Base-by-base conservation (phyloP, 35 echinoderm and acorn worm species). In the Strongylocentrotus purpuratus region DNA sequence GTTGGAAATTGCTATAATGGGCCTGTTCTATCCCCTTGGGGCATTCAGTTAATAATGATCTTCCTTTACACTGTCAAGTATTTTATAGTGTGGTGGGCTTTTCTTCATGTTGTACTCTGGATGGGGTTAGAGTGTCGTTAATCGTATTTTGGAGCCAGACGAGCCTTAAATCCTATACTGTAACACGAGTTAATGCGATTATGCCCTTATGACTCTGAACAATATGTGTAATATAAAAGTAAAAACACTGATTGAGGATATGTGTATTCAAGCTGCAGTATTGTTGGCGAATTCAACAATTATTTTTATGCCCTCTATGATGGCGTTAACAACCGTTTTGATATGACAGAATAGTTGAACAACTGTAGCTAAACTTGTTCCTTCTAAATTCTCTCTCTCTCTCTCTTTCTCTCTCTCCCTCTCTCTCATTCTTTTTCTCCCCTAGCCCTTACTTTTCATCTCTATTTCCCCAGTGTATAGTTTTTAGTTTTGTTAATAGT, bases 261-360 rank as follows among this genome's bases (percentile, higher is more conserved):
- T 78, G 65, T 78, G 65, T 78, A 78, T 78, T 78, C 65, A 78
- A 78, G 65, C 25, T 78, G 65, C 65, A 78, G 65, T 28, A 78
- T 78, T 78, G 65, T 78, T 78, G 22, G 65, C n/a, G 20, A 28
- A 78, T 28, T 78, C 65, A 25, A n/a, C 65, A n/a, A 78, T 78
- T 28, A 28, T 78, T 78, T 22, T 28, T 78, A 78, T 78, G 65
- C 65, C 65, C 28, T 78, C 65, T 78, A n/a, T 78, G 65, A 78
- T 78, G 65, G 65, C 65, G 6, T 22, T 28, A 7, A 28, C 61
- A 70, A 70, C 22, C n/a, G 25, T 78, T 55, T 55, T 0, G 10
- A 55, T 11, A 13, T 55, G 7, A 78, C 22, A 78, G 65, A 78
- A 78, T 28, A 78, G 65, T 78, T 78, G 65, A 28, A 78, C 20